Conservation (phyloP, 2,888 invertebrate species). For the Troides aeacus region DNA sequence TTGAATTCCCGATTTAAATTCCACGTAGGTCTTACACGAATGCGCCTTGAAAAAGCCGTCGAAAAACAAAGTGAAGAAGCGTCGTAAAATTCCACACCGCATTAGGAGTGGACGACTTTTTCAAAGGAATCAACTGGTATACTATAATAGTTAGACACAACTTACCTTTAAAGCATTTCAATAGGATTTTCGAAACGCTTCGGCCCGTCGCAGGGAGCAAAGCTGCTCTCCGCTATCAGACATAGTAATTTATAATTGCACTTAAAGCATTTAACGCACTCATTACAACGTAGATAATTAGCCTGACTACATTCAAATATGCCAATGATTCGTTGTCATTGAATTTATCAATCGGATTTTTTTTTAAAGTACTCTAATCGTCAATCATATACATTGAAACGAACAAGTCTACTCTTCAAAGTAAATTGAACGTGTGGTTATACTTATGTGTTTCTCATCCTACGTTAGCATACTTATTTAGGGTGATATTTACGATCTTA, state of each 20-base stretch:
- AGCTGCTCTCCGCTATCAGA: constrained; percentile 13
- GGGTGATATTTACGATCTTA: too few relatives aligned
- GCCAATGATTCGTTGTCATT: constrained; percentile 2
- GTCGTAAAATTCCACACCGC: constrained; percentile 26
- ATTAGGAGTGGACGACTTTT: constrained; percentile 47
- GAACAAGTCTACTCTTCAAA: too few relatives aligned
- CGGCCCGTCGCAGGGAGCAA: constrained; percentile 27
- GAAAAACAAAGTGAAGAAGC: constrained; percentile 28
- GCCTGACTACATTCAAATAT: constrained; percentile 5
- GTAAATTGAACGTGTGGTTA: too few relatives aligned
- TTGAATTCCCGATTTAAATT: constrained; percentile 28
- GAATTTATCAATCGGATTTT: constrained; percentile 3
- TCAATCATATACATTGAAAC: too few relatives aligned
- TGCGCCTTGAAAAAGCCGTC: constrained; percentile 18
- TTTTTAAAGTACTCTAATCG: background rate
- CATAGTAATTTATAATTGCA: constrained; percentile 22
- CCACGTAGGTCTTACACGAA: constrained; percentile 17
- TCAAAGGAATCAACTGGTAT: constrained; percentile 36
- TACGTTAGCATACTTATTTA: too few relatives aligned
- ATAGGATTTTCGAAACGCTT: constrained; percentile 53
- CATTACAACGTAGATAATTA: constrained; percentile 17
- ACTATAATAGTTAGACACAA: constrained; percentile 42
- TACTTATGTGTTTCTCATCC: too few relatives aligned
- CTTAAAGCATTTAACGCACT: constrained; percentile 5
- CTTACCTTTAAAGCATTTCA: constrained; percentile 60